These are phyloP conservation scores for Hestina assimilis DNA, from an alignment of 1,140 invertebrate genomes.

Conservation along the genomic window DNA sequence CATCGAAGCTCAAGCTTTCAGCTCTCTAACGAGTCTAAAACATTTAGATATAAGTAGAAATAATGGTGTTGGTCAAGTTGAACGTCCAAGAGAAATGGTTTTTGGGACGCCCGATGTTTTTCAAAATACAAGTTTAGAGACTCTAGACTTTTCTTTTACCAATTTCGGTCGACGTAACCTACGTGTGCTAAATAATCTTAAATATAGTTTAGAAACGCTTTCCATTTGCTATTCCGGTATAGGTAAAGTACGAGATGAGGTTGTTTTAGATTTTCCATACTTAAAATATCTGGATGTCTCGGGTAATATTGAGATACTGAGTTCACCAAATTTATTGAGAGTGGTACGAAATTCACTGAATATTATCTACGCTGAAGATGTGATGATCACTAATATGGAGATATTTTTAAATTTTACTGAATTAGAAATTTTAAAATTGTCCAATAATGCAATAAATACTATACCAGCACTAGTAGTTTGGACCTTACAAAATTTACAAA, in stretches of 20 bases:
- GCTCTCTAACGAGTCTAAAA: slow-evolving; percentile 50
- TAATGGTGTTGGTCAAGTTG: slow-evolving; percentile 36
- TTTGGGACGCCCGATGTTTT: slow-evolving; percentile 50
- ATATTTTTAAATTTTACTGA: slow-evolving; percentile 54
- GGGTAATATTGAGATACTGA: slow-evolving; percentile 59
- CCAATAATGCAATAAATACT: slow-evolving; percentile 68
- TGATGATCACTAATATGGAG: slow-evolving; percentile 57
- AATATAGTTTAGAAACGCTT: slow-evolving; percentile 59
- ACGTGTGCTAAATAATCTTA: slow-evolving; percentile 53
- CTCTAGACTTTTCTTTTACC: slow-evolving; percentile 77
- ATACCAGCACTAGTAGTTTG: slow-evolving; percentile 38
- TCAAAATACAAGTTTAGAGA: slow-evolving; percentile 54
- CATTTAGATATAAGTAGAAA: slow-evolving; percentile 79
- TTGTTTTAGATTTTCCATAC: slow-evolving; percentile 63
- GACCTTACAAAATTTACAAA: slow-evolving; percentile 58
- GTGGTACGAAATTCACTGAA: slow-evolving; percentile 65
- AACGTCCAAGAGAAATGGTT: slow-evolving; percentile 44
- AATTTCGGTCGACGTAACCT: slow-evolving; percentile 60
- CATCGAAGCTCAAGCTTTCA: slow-evolving; percentile 63
- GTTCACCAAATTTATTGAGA: slow-evolving; percentile 32
- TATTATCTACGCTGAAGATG: slow-evolving; percentile 70
- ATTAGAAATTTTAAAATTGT: slow-evolving; percentile 65
- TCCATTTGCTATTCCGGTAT: slow-evolving; percentile 77
- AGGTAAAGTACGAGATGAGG: slow-evolving; percentile 40
- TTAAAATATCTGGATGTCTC: slow-evolving; percentile 77